Evolutionary conservation across 2,797 vertebrate genomes (phyloP).

Genomic region (Lycodopsis pacificus): DNA sequence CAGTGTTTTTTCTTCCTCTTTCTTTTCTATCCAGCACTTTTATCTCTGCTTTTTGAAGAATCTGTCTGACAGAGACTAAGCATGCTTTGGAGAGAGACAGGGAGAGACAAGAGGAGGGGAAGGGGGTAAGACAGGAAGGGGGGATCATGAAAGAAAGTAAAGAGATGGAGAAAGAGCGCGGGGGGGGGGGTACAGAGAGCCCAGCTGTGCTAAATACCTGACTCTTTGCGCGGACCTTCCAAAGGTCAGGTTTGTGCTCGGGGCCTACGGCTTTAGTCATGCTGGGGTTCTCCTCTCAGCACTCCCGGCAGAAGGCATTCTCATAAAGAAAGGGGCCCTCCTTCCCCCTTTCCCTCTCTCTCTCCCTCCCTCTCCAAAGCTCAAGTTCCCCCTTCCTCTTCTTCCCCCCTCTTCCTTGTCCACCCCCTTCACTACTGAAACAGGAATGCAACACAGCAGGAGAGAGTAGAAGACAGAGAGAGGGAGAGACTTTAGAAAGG

Average conservation of each 20-base stretch:
- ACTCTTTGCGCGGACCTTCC: slow-evolving; percentile 81
- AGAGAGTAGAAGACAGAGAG: slow-evolving; percentile 76
- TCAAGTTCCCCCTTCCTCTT: slow-evolving; percentile 79
- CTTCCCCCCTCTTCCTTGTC: slow-evolving; percentile 71
- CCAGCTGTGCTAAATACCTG: slow-evolving; percentile 88
- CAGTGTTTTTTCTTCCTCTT: slow-evolving; percentile 66
- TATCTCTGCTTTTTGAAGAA: slow-evolving; percentile 68
- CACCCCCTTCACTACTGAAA: slow-evolving; percentile 78
- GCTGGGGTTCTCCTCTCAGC: slow-evolving; percentile 85
- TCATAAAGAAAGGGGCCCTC: slow-evolving; percentile 89
- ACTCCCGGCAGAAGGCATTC: slow-evolving; percentile 85
- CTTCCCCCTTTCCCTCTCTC: slow-evolving; percentile 74
- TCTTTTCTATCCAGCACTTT: slow-evolving; percentile 72
- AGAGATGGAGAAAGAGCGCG: slow-evolving; percentile 63
- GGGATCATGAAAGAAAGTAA: slow-evolving; percentile 78
- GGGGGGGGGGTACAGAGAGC: slow-evolving; percentile 70
- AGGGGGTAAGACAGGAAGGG: slow-evolving; percentile 69
- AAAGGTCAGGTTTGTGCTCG: slow-evolving; percentile 83
- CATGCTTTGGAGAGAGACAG: slow-evolving; percentile 77
- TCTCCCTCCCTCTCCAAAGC: slow-evolving; percentile 73
- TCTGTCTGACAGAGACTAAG: slow-evolving; percentile 81
- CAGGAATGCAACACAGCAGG: slow-evolving; percentile 84
- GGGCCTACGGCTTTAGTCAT: slow-evolving; percentile 86
- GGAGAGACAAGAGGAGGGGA: slow-evolving; percentile 70
- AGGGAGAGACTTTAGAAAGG: slow-evolving; percentile 75